These are phyloP conservation scores for Epizoanthus rinbou DNA, from an alignment of 92 coral and sea anemone species.

Conservation along the genomic window DNA sequence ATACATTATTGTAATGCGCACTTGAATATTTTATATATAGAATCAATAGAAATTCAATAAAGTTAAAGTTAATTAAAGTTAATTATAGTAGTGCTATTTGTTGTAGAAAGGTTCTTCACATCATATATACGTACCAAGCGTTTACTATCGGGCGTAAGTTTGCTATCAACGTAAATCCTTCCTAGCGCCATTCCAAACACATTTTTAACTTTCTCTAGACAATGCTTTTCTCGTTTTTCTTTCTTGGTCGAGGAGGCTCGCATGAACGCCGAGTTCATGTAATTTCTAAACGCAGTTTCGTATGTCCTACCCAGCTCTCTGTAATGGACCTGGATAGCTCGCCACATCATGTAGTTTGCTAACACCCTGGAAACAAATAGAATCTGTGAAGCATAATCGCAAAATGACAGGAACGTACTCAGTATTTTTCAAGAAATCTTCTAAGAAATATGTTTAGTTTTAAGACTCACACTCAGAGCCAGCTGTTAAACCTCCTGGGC, in stretches of 20 bases:
- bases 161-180: conserved; percentile 70
- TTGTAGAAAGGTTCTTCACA: background rate
- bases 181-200: conserved; percentile 70
- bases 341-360: conserved; percentile 80
- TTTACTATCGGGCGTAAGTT: conserved; percentile 70
- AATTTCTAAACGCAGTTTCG: conserved; percentile 54
- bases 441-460: too few species aligned
- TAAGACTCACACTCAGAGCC: too few species aligned
- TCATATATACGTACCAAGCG: conserved; percentile 48
- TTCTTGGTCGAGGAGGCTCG: background rate
- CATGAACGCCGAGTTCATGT: conserved; percentile 61
- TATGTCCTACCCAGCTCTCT: conserved; percentile 56
- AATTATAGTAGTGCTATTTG: too few species aligned
- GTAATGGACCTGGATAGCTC: conserved; percentile 50
- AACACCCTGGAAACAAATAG: conserved; percentile 34
- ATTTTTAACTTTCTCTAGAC: conserved; percentile 44
- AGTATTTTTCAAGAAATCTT: too few species aligned
- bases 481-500: too few species aligned
- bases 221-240: conserved; percentile 46
- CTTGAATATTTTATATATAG: too few species aligned
- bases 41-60: too few species aligned
- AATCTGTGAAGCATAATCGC: background rate
- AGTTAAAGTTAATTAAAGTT: too few species aligned
- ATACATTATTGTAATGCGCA: too few species aligned
- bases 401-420: too few species aligned